phyloP scores from a whole-genome alignment of 2,888 invertebrate genomes.

The Neoscelio sp. region DNA sequence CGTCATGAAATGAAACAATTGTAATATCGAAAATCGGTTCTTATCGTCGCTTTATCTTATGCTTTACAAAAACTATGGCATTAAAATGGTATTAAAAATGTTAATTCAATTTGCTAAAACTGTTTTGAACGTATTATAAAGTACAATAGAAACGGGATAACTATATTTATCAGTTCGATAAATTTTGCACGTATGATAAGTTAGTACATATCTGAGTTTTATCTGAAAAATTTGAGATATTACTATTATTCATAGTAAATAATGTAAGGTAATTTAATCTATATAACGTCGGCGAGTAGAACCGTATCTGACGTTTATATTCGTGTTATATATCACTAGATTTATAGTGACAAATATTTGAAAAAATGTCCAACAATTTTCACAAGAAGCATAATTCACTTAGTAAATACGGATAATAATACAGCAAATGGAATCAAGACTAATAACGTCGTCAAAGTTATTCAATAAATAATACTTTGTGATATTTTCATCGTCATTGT shows the following conservation, averaged over 20 bases:
- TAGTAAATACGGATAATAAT: slow-evolving; percentile 17
- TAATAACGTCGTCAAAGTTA: slow-evolving; percentile 43
- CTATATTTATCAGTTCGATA: too few relatives aligned
- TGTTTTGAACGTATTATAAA: too few relatives aligned
- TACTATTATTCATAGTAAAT: slow-evolving; percentile 18
- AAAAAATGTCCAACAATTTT: background rate
- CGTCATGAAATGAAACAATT: slow-evolving; percentile 11
- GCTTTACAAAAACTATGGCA: too few relatives aligned
- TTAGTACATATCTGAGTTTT: slow-evolving; percentile 23
- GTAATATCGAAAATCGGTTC: slow-evolving; percentile 9
- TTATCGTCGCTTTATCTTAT: background rate
- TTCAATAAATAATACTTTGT: slow-evolving; percentile 41
- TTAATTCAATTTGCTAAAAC: too few relatives aligned
- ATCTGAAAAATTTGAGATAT: slow-evolving; percentile 13
- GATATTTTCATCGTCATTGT: slow-evolving; percentile 43
- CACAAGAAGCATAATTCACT: slow-evolving; percentile 1
- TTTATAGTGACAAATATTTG: slow-evolving; percentile 17
- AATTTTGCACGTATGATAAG: slow-evolving; percentile 18
- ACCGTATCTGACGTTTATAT: slow-evolving; percentile 16
- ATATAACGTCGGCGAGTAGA: background rate
- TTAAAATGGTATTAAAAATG: too few relatives aligned
- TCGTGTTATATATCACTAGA: slow-evolving; percentile 14
- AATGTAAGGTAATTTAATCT: slow-evolving; percentile 9
- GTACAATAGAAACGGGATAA: too few relatives aligned
- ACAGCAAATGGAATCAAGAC: slow-evolving; percentile 26